Base-by-base conservation (phyloP, 2,888 invertebrate species). In the Eupithecia exiguata region DNA sequence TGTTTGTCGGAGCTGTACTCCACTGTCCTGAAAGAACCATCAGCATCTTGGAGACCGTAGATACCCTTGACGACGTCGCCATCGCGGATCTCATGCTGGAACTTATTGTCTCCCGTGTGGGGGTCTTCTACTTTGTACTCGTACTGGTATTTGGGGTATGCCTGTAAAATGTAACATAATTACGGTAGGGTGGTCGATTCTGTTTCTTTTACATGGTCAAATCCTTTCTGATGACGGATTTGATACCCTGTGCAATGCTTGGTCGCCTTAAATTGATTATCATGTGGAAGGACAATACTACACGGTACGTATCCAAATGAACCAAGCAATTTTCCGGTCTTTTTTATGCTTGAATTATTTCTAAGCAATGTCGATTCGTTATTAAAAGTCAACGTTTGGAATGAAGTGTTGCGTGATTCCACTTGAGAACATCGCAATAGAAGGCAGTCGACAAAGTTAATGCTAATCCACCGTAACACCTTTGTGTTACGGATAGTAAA, bases 11-110 rank as follows among this genome's bases (percentile, higher is more conserved):
- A 95, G 74, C 91, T 95, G 84, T 96, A 96, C 84, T 95, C 95
- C 36, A 96, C 96, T 76, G 95, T 95, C 80, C 96, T 92, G 74
- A 95, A 85, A 72, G 96, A 95, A 38, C 96, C 96, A 78, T 95
- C 95, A 74, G 96, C 92, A 82, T 96, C 96, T 72, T 95, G 95
- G 58, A 96, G 87, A 68, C 95, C 94, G 85, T 96, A 96, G 67
- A 96, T 95, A 53, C 96, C 96, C 85, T 95, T 95, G 69, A 96
- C 96, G 21, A 92, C 95, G 81, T 96, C 95, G 10, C 96, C 96
- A 89, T 95, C 95, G 21, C 95, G 92, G 78, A 91, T 87, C 86
- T 96, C 96, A 72, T 94, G 92, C 81, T 96, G 96, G 88, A 92
- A 95, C 87, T 96, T 96, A 82, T 95, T 95, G 87, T 96, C 96